phyloP scores from a whole-genome alignment of 2,888 invertebrate species.

The Busseola fusca region DNA sequence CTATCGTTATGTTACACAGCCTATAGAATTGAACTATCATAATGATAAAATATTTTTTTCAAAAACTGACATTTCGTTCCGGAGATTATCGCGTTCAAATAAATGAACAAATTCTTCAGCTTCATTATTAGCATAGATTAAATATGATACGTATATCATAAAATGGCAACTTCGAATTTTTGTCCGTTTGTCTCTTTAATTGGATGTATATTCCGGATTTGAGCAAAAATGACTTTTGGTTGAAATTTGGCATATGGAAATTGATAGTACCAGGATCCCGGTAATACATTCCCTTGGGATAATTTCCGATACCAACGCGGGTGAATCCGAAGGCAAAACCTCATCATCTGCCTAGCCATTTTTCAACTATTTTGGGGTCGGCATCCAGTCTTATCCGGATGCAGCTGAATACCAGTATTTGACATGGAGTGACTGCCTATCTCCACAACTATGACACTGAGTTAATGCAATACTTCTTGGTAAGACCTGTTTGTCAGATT shows the following conservation, averaged over 20 bases:
- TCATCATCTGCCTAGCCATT: too few species aligned
- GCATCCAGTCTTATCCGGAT: too few species aligned
- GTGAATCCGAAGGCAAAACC: too few species aligned
- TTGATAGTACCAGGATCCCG: not conserved
- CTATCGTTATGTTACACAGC: not conserved
- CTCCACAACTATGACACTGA: too few species aligned
- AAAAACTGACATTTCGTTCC: not conserved
- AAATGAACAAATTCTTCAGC: not conserved
- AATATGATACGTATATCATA: not conserved
- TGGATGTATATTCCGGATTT: not conserved
- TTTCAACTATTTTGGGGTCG: too few species aligned
- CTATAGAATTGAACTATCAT: not conserved
- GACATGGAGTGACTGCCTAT: too few species aligned
- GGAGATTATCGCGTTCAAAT: not conserved
- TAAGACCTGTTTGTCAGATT: too few species aligned
- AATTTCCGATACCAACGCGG: not conserved
- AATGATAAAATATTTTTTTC: not conserved
- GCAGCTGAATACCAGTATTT: too few species aligned
- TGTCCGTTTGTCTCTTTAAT: not conserved
- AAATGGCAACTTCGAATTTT: not conserved
- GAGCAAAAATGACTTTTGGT: not conserved
- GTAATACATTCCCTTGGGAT: not conserved
- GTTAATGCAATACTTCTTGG: too few species aligned
- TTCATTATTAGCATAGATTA: not conserved
- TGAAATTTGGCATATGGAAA: not conserved